A percentile compares a stretch with the other conserved stretches of the same genome.
phyloP scores from a whole-genome alignment of 2,113 vertebrate genomes.

The Poeciliopsis prolifica region DNA sequence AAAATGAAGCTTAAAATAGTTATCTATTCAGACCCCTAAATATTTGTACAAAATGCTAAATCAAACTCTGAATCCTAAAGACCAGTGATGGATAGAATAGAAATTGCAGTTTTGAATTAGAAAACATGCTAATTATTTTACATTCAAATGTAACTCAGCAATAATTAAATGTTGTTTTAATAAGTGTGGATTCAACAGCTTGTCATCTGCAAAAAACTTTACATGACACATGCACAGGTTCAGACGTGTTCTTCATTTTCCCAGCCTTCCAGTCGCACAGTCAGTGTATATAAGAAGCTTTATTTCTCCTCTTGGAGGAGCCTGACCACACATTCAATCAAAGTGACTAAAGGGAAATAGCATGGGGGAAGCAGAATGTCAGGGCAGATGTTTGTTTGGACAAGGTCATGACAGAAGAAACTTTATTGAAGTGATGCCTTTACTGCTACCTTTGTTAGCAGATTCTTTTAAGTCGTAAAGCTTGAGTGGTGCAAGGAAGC shows the following conservation, averaged over 20 bases:
- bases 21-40: too few relatives aligned
- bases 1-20: too few relatives aligned
- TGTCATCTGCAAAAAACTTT: neutral
- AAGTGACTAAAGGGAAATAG: slow-evolving; percentile 62
- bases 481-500: slow-evolving; percentile 16
- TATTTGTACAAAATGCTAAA: too few relatives aligned
- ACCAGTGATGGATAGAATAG: too few relatives aligned
- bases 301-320: slow-evolving; percentile 66
- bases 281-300: slow-evolving; percentile 39
- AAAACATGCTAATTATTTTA: too few relatives aligned
- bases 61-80: too few relatives aligned
- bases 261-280: neutral
- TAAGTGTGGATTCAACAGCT: neutral
- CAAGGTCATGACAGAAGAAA: slow-evolving; percentile 66
- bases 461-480: slow-evolving; percentile 50
- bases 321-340: slow-evolving; percentile 72
- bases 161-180: neutral
- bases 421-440: slow-evolving; percentile 56
- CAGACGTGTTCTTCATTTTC: neutral
- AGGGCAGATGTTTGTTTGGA: slow-evolving; percentile 70
- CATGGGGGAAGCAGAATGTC: slow-evolving; percentile 42
- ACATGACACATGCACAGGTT: slow-evolving; percentile 27
- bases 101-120: too few relatives aligned
- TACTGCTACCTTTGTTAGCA: slow-evolving; percentile 26
- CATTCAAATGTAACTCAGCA: too few relatives aligned